Conservation (phyloP, 2,113 vertebrate species). For the Monopterus albus region DNA sequence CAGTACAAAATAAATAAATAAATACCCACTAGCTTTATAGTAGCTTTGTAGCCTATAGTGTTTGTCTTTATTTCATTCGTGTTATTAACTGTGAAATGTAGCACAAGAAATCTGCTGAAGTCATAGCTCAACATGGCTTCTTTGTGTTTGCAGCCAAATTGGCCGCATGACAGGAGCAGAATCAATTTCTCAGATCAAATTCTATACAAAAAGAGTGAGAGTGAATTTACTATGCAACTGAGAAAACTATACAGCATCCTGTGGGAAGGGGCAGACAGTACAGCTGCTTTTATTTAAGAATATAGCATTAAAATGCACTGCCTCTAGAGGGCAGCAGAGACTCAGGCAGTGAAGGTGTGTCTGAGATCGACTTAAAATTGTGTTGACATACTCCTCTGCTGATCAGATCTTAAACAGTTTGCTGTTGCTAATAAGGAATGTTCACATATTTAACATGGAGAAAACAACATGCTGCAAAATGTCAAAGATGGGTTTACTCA, state of each 20-base stretch:
- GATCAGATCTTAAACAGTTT: not conserved
- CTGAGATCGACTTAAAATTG: not conserved
- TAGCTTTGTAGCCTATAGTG: too few relatives aligned
- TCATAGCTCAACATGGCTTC: not conserved
- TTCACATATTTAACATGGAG: not conserved
- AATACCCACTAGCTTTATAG: too few relatives aligned
- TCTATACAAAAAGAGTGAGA: too few relatives aligned
- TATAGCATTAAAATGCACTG: not conserved
- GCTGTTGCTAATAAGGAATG: not conserved
- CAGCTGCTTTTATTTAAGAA: too few relatives aligned
- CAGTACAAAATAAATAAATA: not conserved
- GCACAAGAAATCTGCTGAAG: not conserved
- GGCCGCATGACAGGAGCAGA: not conserved
- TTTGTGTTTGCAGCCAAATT: not conserved
- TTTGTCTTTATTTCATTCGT: not conserved
- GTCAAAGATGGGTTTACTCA: slow-evolving; percentile 45
- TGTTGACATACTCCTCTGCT: not conserved
- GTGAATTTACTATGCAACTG: too few relatives aligned
- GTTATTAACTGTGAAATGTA: not conserved
- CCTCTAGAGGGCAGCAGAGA: slow-evolving; percentile 54
- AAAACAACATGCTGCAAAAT: slow-evolving; percentile 35
- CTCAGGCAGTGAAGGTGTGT: not conserved
- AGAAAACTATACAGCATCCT: too few relatives aligned
- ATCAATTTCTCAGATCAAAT: not conserved
- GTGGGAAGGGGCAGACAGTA: too few relatives aligned